Evolutionary conservation across 2,888 invertebrate genomes (phyloP), one percentile per base, ranked within the genome.

Genomic region (Cephus pygmeus): DNA sequence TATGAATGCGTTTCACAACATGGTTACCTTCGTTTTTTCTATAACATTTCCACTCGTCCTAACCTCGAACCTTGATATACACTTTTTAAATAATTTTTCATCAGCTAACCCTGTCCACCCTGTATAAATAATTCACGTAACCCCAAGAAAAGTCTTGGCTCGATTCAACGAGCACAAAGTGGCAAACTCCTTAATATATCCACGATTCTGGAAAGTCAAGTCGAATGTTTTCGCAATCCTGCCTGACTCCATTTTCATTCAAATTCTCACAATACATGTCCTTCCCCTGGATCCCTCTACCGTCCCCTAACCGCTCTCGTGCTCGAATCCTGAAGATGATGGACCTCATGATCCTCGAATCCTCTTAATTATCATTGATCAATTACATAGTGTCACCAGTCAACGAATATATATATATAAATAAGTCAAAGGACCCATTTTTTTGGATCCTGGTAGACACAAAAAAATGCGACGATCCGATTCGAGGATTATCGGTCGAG

Each of bases 1-100:
- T 34, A 74, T 12, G 36, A 74, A 74, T 74, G 74, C 30, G 34
- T 74, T 34, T 74, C 31, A 6, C 71, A 23, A 31, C 71, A 71
- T 12, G 2, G 3, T 31, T 33, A 12, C 71, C 11, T 9, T 11
- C 12, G 2, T 71, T 71, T 71, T 34, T 9, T n/a, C 9, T 34
- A 15, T 31, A 33, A 12, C 31, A 12, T 71, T 71, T 56, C 2
- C 56, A 9, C 56, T 56, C 2, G 23, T 23, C 23, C 56, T 23
- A 56, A 23, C 56, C 56, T 6, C 31, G 3, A 31, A 31, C 15
- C n/a, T 34, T 6, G n/a, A 31, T 31, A 71, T 71, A 71, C 31
- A 12, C 6, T 31, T 71, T 30, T 12, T 71, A 23, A 56, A 56
- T 56, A 23, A 56, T 12, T 33, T 71, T 34, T 23, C 71, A 12